Evolutionary conservation across 2,113 vertebrate genomes (phyloP), one percentile per base, ranked within the genome.

Genomic region (Scomber scombrus): DNA sequence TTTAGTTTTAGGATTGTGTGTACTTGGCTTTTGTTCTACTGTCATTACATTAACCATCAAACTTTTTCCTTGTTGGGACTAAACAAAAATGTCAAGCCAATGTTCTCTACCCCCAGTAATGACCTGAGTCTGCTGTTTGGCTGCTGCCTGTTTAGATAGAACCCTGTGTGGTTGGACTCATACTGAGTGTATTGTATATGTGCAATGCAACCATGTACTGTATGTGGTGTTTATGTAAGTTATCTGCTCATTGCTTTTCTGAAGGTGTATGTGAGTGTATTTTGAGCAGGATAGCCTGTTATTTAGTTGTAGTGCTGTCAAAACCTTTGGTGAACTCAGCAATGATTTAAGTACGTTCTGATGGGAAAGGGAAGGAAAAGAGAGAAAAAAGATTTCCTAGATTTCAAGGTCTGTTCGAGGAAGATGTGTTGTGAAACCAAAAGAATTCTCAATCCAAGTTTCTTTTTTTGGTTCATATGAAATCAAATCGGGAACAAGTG

Each of bases 11-110:
- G 4, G 46, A 13, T 66, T 19, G 23, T 60, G 58, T 71, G 40
- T 12, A 54, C 15, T 68, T 62, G 23, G 70, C 66, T 51, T 75
- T 82, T 64, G 43, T 58, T 57, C 21, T 64, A 51, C 80, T 83
- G 63, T 76, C 67, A 72, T 88, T 74, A 84, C 26, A 67, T 82
- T 75, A 71, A 61, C 19, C 52, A 62, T 79, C 66, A 75, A 75
- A 65, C 23, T 83, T 67, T 54, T 18, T 83, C 74, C 49, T 69
- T 49, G 55, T 40, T 75, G 58, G 45, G 23, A 57, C 56, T 69
- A 80, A 80, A 85, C 69, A 69, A 67, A 80, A 82, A 82, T 82
- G 86, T 91, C 85, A 90, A 71, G 62, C 19, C 70, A 54, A 85
- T 88, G 79, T 86, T 66, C 85, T 75, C 43, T 43, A 9, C 63